A percentile compares a stretch with the other conserved stretches of the same genome.
Evolutionary conservation across 2,888 invertebrate species (phyloP).

Genomic region (Eurytoma californica): DNA sequence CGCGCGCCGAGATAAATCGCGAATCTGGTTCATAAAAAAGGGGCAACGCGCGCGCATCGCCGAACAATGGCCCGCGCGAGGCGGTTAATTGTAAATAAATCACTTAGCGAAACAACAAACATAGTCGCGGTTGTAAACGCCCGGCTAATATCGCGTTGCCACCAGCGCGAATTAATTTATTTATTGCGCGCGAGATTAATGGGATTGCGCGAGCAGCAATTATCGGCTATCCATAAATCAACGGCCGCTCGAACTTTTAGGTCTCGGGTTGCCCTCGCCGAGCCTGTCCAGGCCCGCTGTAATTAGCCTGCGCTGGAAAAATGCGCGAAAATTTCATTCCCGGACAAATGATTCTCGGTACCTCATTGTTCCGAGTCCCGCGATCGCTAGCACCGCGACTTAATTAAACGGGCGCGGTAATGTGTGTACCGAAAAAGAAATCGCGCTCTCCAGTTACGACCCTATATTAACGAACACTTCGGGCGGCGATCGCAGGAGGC

Average conservation of each 20-base stretch:
- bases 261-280: neutral
- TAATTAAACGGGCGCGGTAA: neutral
- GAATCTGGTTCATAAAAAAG: too few species aligned
- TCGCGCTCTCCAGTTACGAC: neutral
- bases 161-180: slow-evolving; percentile 35
- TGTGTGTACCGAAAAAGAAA: neutral
- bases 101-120: slow-evolving; percentile 7
- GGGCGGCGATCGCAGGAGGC: too few species aligned
- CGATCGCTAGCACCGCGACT: neutral
- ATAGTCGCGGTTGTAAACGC: neutral
- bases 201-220: slow-evolving; percentile 16
- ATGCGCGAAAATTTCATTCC: too few species aligned
- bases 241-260: slow-evolving; percentile 18
- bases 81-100: slow-evolving; percentile 45
- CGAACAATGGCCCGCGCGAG: slow-evolving; percentile 33
- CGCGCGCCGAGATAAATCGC: too few species aligned
- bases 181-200: slow-evolving; percentile 32
- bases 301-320: neutral
- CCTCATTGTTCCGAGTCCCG: slow-evolving; percentile 5
- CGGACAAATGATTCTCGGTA: neutral
- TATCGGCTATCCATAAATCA: slow-evolving; percentile 23
- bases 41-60: neutral
- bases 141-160: slow-evolving; percentile 34
- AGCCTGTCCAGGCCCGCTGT: neutral
- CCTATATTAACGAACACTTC: too few species aligned